Conservation (phyloP, 2,797 vertebrate species). For the Karalla daura region DNA sequence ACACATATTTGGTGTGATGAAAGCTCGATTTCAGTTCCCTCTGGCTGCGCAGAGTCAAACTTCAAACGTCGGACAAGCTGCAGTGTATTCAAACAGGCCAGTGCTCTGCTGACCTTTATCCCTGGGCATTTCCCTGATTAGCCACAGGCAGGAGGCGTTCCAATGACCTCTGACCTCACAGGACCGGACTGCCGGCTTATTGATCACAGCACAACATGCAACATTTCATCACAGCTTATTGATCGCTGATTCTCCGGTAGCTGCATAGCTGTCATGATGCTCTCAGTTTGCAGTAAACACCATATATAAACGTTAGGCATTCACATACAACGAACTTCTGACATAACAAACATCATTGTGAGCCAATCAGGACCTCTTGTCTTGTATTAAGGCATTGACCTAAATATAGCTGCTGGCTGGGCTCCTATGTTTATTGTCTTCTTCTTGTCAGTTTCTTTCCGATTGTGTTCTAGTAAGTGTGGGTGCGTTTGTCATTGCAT, state of each 20-base stretch:
- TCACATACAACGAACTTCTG: too few relatives aligned
- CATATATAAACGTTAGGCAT: too few relatives aligned
- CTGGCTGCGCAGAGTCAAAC: too few relatives aligned
- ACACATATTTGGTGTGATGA: neutral
- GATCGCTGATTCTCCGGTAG: slow-evolving; percentile 5
- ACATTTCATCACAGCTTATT: slow-evolving; percentile 24
- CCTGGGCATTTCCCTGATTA: neutral
- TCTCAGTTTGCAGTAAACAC: too few relatives aligned
- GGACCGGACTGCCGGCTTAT: slow-evolving; percentile 19
- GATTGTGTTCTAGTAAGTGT: neutral
- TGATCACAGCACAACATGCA: slow-evolving; percentile 10
- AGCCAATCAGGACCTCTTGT: neutral
- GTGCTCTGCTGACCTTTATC: slow-evolving; percentile 12
- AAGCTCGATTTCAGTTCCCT: neutral
- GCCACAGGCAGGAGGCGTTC: slow-evolving; percentile 1
- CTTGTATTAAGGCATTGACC: neutral
- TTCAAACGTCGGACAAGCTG: too few relatives aligned
- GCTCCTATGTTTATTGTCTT: slow-evolving; percentile 2
- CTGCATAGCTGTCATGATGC: too few relatives aligned
- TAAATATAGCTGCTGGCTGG: neutral
- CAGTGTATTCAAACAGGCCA: neutral
- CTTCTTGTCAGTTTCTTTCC: neutral
- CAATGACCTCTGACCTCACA: slow-evolving; percentile 28
- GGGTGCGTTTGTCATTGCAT: neutral
- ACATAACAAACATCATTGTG: too few relatives aligned